Evolutionary conservation across 2,113 vertebrate genomes (phyloP), one percentile per base, ranked within the genome.

Genomic region (Pogona vitticeps): DNA sequence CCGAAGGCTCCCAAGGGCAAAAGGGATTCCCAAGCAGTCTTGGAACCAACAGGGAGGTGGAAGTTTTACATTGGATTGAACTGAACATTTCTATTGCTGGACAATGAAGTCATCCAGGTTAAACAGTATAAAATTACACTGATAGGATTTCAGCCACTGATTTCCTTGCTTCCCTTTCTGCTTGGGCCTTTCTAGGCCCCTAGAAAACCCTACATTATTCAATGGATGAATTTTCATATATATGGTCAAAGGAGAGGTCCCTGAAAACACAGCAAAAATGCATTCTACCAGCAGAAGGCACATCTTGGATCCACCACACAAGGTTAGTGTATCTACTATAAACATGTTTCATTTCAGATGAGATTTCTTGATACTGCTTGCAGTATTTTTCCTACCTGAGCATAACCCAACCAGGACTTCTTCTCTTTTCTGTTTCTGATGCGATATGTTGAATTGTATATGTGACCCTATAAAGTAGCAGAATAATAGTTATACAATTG

Each of bases 391-490:
- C 95, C 31, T 97, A 99, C 99, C 98, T 99, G 99, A 97, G 98
- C 98, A 91, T 98, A 99, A 79, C 98, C 99, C 95, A 99, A 96
- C 99, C 98, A 99, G 89, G 98, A 99, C 58, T 98, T 98, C 92
- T 98, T 99, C 93, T 99, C 99, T 94, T 98, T 98, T 92, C 98
- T 97, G 94, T 99, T 99, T 96, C 98, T 98, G 95, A 99, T 98
- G 82, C 98, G 98, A 80, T 98, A 99, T 56, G 98, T 99, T 91
- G 98, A 99, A 96, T 98, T 99, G 92, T 99, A 99, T 95, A 99
- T 98, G 86, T 99, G 99, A 71, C 99, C 99, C 99, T 99, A 95
- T 13, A 96, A 96, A 88, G 93, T 71, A 93, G 92, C 88, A 92
- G 89, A 88, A 88, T 77, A 14, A 23, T n/a, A n/a, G n/a, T 90